Evolutionary conservation across 2,113 vertebrate species (phyloP).

Genomic region (human): DNA sequence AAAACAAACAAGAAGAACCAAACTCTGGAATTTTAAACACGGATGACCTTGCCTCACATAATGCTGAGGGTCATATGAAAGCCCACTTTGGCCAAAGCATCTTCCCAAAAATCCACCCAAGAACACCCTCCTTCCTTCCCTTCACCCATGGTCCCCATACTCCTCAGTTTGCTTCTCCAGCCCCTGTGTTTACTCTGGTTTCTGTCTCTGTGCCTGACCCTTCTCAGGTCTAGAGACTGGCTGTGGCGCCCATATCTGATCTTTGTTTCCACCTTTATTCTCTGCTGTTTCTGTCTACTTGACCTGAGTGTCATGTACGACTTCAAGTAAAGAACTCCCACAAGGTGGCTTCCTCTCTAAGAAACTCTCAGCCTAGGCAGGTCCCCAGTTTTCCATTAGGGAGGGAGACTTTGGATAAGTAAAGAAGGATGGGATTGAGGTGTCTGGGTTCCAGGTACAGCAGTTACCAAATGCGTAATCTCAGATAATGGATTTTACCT

Average conservation of each 20-base stretch:
- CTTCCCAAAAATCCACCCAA: not conserved
- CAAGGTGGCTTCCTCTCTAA: not conserved
- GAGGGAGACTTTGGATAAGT: not conserved
- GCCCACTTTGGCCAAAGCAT: not conserved
- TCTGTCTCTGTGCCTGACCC: not conserved
- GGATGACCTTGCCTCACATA: not conserved
- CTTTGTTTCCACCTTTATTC: not conserved
- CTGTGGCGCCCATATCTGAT: not conserved
- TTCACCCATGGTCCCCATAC: not conserved
- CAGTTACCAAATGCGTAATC: not conserved
- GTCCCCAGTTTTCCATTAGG: not conserved
- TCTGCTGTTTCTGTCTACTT: not conserved
- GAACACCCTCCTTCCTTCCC: not conserved
- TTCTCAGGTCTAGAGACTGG: not conserved
- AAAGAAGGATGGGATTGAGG: not conserved
- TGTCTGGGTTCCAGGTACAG: not conserved
- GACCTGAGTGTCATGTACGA: not conserved
- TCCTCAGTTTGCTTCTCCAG: not conserved
- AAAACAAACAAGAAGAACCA: not conserved
- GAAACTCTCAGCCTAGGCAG: not conserved
- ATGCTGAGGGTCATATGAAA: not conserved
- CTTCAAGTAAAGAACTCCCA: not conserved
- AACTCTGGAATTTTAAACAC: not conserved
- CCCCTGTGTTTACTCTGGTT: not conserved
- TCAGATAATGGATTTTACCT: not conserved